Evolutionary conservation across 2,113 vertebrate genomes (phyloP).

Genomic region (Corapipo altera): DNA sequence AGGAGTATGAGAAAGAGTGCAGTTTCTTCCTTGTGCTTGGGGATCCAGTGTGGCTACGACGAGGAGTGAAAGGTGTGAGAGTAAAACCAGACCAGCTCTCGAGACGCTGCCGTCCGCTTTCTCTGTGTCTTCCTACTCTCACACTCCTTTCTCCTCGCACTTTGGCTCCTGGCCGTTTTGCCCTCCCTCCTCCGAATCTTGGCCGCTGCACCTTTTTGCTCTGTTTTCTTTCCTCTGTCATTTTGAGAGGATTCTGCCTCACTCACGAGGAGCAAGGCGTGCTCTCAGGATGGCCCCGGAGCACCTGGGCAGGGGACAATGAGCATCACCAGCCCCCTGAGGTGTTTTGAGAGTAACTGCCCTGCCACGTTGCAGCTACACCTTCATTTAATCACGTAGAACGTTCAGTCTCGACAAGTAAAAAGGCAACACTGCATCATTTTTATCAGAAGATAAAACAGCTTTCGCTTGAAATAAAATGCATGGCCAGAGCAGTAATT

Average conservation of each 20-base stretch:
- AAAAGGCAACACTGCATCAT: background rate
- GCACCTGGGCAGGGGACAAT: background rate
- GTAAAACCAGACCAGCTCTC: conserved; percentile 78
- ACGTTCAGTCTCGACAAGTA: background rate
- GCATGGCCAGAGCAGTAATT: conserved; percentile 14
- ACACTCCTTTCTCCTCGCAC: conserved; percentile 80
- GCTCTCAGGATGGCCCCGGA: background rate
- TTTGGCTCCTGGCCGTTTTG: conserved; percentile 66
- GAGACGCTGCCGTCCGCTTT: conserved; percentile 77
- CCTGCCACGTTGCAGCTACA: fast-evolving
- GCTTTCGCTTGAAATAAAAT: background rate
- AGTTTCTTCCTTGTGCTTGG: conserved; percentile 94
- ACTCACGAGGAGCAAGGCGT: fast-evolving
- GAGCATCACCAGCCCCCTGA: background rate
- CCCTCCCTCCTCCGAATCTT: conserved; percentile 71
- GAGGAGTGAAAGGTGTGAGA: conserved; percentile 96
- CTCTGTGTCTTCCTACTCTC: conserved; percentile 81
- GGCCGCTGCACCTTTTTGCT: conserved; percentile 65
- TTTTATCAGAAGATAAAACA: background rate
- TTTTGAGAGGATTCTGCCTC: background rate
- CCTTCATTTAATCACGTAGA: background rate
- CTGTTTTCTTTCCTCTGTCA: conserved; percentile 45
- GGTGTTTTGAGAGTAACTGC: background rate
- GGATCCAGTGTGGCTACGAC: conserved; percentile 90
- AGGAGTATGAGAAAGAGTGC: conserved; percentile 94